A percentile compares a stretch with the other conserved stretches of the same genome.
Evolutionary conservation across 2,797 vertebrate species (phyloP).

Genomic region (Enteromius paludinosus): DNA sequence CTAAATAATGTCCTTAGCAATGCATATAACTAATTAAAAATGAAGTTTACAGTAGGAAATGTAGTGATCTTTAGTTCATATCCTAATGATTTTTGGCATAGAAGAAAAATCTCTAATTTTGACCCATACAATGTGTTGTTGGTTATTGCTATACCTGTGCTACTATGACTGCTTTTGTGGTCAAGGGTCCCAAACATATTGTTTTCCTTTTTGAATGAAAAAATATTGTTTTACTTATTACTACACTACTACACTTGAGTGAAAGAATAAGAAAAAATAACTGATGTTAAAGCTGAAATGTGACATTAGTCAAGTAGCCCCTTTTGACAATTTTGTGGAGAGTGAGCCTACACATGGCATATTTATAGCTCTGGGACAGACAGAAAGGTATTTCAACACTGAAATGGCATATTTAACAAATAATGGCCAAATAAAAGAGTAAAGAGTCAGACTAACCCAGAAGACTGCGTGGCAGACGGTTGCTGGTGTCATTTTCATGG

Average conservation of each 20-base stretch:
- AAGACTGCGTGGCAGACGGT: slow-evolving; percentile 79
- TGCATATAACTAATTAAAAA: too few species aligned
- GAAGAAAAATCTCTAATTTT: too few species aligned
- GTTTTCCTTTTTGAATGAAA: not conserved
- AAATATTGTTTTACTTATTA: not conserved
- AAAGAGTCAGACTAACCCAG: slow-evolving; percentile 70
- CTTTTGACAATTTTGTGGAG: not conserved
- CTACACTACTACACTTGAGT: not conserved
- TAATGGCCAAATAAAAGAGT: not conserved
- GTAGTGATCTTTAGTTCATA: too few species aligned
- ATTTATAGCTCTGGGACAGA: not conserved
- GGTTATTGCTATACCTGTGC: too few species aligned
- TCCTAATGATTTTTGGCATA: too few species aligned
- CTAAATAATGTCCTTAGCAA: too few species aligned
- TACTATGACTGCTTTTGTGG: too few species aligned
- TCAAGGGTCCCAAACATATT: not conserved
- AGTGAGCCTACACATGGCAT: not conserved
- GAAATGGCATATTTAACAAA: not conserved
- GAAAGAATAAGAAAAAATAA: not conserved
- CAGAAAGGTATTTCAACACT: not conserved
- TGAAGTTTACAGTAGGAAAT: too few species aligned
- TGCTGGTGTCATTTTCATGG: slow-evolving; percentile 65
- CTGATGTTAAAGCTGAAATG: not conserved
- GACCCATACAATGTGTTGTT: too few species aligned
- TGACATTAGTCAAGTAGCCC: too few species aligned